Percentiles rank a stretch among this genome's conserved stretches.
Evolutionary conservation across 2,113 vertebrate species (phyloP).

Genomic region (Xiphophorus hellerii): DNA sequence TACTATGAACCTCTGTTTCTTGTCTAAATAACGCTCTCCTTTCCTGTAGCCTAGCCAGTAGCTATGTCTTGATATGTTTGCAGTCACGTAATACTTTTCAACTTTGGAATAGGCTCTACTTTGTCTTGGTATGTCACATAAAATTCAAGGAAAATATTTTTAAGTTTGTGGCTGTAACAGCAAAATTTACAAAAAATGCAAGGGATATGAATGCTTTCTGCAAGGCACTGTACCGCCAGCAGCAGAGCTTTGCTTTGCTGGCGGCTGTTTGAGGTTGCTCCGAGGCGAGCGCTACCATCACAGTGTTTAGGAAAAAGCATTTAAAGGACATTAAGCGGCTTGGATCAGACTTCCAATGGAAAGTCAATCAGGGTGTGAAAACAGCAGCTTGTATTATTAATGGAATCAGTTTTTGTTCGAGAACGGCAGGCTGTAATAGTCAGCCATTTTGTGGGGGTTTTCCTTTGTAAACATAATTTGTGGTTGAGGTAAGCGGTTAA

Average conservation of each 20-base stretch:
- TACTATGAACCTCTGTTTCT: neutral
- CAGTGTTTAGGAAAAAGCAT: constrained; percentile 75
- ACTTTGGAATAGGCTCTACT: too few species aligned
- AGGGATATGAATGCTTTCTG: too few species aligned
- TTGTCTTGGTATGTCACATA: too few species aligned
- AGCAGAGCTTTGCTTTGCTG: constrained; percentile 38
- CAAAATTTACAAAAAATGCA: too few species aligned
- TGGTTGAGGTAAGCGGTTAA: constrained; percentile 30
- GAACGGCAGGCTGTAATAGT: constrained; percentile 57
- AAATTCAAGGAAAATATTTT: too few species aligned
- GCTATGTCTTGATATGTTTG: neutral
- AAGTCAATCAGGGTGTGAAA: constrained; percentile 74
- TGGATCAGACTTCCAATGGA: constrained; percentile 75
- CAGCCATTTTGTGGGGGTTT: constrained; percentile 38
- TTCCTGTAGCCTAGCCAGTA: too few species aligned
- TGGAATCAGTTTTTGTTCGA: constrained; percentile 53
- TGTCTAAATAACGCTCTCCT: neutral
- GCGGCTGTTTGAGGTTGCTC: constrained; percentile 61
- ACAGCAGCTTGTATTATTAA: constrained; percentile 43
- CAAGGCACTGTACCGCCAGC: constrained; percentile 1
- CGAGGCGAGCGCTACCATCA: constrained; percentile 42
- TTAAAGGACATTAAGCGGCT: constrained; percentile 76
- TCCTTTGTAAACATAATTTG: constrained; percentile 59
- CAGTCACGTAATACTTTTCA: neutral
- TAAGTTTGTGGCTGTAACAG: too few species aligned